Percentiles rank a stretch among this genome's conserved stretches.
phyloP scores from a whole-genome alignment of 2,113 vertebrate species.

The Paramisgurnus dabryanus region DNA sequence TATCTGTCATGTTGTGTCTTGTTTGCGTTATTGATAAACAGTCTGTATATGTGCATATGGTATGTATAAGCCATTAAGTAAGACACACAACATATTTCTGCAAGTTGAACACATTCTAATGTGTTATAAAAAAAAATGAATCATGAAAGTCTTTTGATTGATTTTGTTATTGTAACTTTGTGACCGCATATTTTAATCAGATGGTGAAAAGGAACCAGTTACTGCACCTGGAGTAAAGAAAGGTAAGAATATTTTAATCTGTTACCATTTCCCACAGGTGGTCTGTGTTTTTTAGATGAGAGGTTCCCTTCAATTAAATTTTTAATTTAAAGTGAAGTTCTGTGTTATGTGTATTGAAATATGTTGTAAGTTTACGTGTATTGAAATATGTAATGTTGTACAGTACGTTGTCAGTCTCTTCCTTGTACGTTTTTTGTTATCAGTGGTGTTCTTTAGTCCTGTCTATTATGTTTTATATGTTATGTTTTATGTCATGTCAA shows the following conservation, averaged over 20 bases:
- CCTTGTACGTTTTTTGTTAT: slow-evolving; percentile 8
- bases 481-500: slow-evolving; percentile 33
- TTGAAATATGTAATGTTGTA: slow-evolving; percentile 13
- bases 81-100: neutral
- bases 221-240: slow-evolving; percentile 85
- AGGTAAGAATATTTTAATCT: slow-evolving; percentile 64
- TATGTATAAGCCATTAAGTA: neutral
- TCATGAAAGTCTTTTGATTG: neutral
- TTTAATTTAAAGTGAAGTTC: slow-evolving; percentile 37
- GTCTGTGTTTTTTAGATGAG: neutral
- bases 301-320: neutral
- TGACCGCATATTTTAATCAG: slow-evolving; percentile 66
- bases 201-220: slow-evolving; percentile 79
- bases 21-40: neutral
- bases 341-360: slow-evolving; percentile 10
- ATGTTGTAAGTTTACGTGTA: slow-evolving; percentile 18
- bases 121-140: too few relatives aligned
- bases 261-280: neutral
- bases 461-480: slow-evolving; percentile 28
- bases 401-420: neutral
- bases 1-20: slow-evolving; percentile 7
- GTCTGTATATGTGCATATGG: neutral
- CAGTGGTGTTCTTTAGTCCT: neutral
- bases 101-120: neutral
- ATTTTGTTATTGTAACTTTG: slow-evolving; percentile 13